Evolutionary conservation across 2,797 vertebrate genomes (phyloP), one percentile per base, ranked within the genome.

Genomic region (Vultur gryphus): DNA sequence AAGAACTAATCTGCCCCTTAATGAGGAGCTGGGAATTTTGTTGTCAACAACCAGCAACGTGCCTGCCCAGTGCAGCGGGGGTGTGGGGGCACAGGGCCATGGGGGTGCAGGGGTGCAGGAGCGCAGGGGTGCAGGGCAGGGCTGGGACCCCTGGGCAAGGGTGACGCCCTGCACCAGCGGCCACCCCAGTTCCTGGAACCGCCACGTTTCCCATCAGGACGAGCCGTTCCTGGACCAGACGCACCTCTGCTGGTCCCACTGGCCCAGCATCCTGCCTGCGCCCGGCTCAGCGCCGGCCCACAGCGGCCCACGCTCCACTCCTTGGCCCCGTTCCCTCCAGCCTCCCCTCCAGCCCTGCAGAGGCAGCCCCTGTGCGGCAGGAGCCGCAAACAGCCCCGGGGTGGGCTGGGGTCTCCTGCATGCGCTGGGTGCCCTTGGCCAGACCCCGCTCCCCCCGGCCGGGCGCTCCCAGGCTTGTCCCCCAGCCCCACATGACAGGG

Each of bases 401-500:
- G 5, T 1, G 5, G 35, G 19, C 31, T 43, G 35, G 39, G 33
- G 6, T 61, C 54, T n/a, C 35, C 43, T 23, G 4, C 11, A 7
- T 1, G 4, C 11, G 14, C 20, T 21, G 44, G 25, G 6, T 49
- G 16, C 24, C 31, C 43, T 57, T 0, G 0, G 4, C 25, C 48
- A 39, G 75, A 24, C 65, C 29, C 55, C 1, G 1, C 24, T 72
- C 3, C 17, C 24, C 21, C 2, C 1, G 2, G 19, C 26, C 0
- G 2, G 26, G 14, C 8, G 1, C 23, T 79, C 43, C 62, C 1
- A 0, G 26, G 9, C 20, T 59, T 35, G 41, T 28, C 28, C 52
- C 39, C 44, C 48, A 51, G 24, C 35, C 18, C 26, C 0, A 0
- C 1, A 0, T 4, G 31, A 39, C n/a, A 43, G 35, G 33, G 19